A percentile compares a stretch with the other conserved stretches of the same genome.
phyloP scores from a whole-genome alignment of 2,113 vertebrate species.

The Arothron firmamentum region DNA sequence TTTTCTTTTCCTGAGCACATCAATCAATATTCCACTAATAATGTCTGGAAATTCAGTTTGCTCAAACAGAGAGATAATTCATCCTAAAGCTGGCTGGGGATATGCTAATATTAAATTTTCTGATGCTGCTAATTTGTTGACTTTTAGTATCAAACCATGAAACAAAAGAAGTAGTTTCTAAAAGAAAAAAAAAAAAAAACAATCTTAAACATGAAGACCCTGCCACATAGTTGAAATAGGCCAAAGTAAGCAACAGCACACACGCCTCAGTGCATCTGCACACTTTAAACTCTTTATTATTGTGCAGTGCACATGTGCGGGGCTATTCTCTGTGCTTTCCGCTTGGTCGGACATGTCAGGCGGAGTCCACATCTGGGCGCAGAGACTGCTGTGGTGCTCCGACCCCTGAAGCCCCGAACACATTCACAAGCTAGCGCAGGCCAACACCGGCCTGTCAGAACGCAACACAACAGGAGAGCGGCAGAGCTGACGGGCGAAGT shows the following conservation, averaged over 20 bases:
- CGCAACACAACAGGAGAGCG: conserved; percentile 34
- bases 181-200: background rate
- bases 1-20: conserved; percentile 11
- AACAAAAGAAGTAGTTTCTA: background rate
- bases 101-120: background rate
- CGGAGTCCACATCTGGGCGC: conserved; percentile 57
- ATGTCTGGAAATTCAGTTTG: background rate
- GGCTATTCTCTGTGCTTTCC: conserved; percentile 31
- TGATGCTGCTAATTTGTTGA: background rate
- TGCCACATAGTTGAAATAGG: conserved; percentile 20
- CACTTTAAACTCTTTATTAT: conserved; percentile 35
- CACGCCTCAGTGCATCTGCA: background rate
- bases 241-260: conserved; percentile 12
- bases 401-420: conserved; percentile 53
- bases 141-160: background rate
- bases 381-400: conserved; percentile 27
- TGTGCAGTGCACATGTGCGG: conserved; percentile 32
- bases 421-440: conserved; percentile 35
- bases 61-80: background rate
- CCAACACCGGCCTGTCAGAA: conserved; percentile 60
- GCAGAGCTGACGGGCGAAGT: conserved; percentile 39
- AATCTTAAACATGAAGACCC: conserved; percentile 2
- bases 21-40: conserved; percentile 15
- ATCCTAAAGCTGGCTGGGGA: background rate
- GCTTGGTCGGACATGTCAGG: conserved; percentile 54